Percentiles rank a stretch among this genome's conserved stretches.
phyloP scores from a whole-genome alignment of 2,888 invertebrate genomes.

The Anodontia alba region DNA sequence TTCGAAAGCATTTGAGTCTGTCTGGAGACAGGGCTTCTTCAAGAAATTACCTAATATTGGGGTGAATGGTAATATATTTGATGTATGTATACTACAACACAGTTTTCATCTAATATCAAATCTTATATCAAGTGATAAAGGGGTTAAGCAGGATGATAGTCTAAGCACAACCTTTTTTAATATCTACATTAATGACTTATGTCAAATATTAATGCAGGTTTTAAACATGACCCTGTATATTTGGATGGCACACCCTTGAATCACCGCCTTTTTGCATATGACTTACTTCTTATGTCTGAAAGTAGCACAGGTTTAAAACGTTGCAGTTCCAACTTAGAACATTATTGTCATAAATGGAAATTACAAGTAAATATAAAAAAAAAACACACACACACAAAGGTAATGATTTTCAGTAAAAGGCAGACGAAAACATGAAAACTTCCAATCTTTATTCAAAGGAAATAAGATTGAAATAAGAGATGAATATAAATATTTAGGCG shows the following conservation, averaged over 20 bases:
- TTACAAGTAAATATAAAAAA: background rate
- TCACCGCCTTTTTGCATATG: background rate
- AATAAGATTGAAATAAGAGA: background rate
- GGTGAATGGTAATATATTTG: too few relatives aligned
- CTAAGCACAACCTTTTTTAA: constrained; percentile 21
- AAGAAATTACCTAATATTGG: too few relatives aligned
- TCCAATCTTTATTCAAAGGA: background rate
- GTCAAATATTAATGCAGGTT: constrained; percentile 1
- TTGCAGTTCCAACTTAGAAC: background rate
- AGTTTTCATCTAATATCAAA: constrained; percentile 10
- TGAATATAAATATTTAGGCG: background rate
- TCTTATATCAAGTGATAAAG: constrained; percentile 6
- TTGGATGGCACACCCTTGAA: background rate
- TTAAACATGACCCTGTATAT: background rate
- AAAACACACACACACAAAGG: constrained; percentile 10
- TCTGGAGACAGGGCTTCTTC: too few relatives aligned
- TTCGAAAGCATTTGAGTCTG: too few relatives aligned
- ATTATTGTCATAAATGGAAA: background rate
- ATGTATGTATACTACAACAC: too few relatives aligned
- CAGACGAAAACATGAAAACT: constrained; percentile 8
- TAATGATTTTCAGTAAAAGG: constrained; percentile 6
- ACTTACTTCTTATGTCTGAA: too few relatives aligned
- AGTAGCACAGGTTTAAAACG: background rate
- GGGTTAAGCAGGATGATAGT: constrained; percentile 24
- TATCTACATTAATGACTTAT: constrained; percentile 32